Percentiles rank a stretch among this genome's conserved stretches.
Evolutionary conservation across 2,797 vertebrate species (phyloP).

Genomic region (Bufotes viridis): DNA sequence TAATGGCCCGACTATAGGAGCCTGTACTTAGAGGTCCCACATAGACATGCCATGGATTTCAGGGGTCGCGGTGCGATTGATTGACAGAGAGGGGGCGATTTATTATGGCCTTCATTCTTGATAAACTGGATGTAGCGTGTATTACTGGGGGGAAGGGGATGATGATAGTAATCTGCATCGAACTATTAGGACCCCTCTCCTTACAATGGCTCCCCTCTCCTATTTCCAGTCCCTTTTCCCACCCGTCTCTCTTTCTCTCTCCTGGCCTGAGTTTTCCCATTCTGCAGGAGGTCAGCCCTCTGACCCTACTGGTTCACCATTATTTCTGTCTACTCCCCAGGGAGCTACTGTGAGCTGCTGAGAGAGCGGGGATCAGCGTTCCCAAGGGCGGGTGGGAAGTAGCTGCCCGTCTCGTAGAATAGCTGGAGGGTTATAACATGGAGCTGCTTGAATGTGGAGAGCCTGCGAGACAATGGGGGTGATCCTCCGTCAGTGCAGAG

Average conservation of each 20-base stretch:
- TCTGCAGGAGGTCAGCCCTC: constrained; percentile 66
- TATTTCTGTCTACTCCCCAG: not conserved
- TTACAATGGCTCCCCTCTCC: constrained; percentile 8
- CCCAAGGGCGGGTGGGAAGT: constrained; percentile 24
- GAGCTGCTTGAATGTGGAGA: not conserved
- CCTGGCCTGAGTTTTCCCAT: constrained; percentile 49
- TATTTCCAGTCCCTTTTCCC: constrained; percentile 35
- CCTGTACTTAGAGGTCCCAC: too few relatives aligned
- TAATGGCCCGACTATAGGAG: too few relatives aligned
- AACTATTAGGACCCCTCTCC: not conserved
- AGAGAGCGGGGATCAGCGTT: not conserved
- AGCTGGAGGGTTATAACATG: not conserved
- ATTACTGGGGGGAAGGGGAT: not conserved
- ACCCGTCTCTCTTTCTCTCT: constrained; percentile 36
- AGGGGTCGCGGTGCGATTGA: too few relatives aligned
- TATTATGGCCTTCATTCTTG: too few relatives aligned
- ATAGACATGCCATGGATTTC: too few relatives aligned
- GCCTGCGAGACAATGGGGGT: constrained; percentile 38
- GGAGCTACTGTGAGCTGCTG: constrained; percentile 2
- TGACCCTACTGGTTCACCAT: not conserved
- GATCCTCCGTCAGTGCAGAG: constrained; percentile 60
- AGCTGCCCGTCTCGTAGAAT: not conserved
- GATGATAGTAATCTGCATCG: not conserved
- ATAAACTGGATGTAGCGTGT: not conserved
- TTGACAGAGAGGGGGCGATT: too few relatives aligned